phyloP scores from a whole-genome alignment of 37 sponge, comb jelly and placozoan species.

The Agelas oroides region DNA sequence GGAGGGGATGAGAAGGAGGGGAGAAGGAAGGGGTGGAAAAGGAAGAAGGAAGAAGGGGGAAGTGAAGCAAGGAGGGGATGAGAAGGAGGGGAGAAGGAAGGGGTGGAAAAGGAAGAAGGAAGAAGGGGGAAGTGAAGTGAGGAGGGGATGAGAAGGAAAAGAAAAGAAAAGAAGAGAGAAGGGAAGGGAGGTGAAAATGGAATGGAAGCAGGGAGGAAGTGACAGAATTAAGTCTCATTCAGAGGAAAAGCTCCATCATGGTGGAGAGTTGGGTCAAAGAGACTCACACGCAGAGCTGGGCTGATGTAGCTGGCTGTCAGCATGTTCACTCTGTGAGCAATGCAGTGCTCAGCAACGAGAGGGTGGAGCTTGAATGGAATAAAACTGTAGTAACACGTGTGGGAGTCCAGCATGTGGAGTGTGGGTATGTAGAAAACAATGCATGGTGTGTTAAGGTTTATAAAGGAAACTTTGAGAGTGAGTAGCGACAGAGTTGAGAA shows the following conservation, averaged over 20 bases:
- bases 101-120: not conserved
- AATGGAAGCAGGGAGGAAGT: too few relatives aligned
- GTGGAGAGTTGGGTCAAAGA: not conserved
- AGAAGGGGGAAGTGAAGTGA: too few relatives aligned
- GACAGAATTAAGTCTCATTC: not conserved
- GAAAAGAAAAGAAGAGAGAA: too few relatives aligned
- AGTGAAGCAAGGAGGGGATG: too few relatives aligned
- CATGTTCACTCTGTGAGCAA: slow-evolving; percentile 77
- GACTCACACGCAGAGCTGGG: slow-evolving; percentile 57
- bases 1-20: too few relatives aligned
- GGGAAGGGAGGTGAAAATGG: too few relatives aligned
- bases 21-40: too few relatives aligned
- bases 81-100: not conserved
- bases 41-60: too few relatives aligned
- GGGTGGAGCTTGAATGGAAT: slow-evolving; percentile 86
- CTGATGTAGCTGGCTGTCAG: slow-evolving; percentile 93
- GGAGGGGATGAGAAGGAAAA: too few relatives aligned
- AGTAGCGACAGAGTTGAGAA: too few relatives aligned
- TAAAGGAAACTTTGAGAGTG: too few relatives aligned
- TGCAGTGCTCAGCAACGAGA: slow-evolving; percentile 79
- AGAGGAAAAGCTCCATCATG: not conserved
- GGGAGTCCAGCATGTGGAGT: not conserved
- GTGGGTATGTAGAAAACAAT: not conserved
- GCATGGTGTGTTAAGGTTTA: too few relatives aligned
- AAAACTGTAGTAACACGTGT: slow-evolving; percentile 55